Conservation (phyloP, 2,113 vertebrate species). For the Eurystomus gularis region DNA sequence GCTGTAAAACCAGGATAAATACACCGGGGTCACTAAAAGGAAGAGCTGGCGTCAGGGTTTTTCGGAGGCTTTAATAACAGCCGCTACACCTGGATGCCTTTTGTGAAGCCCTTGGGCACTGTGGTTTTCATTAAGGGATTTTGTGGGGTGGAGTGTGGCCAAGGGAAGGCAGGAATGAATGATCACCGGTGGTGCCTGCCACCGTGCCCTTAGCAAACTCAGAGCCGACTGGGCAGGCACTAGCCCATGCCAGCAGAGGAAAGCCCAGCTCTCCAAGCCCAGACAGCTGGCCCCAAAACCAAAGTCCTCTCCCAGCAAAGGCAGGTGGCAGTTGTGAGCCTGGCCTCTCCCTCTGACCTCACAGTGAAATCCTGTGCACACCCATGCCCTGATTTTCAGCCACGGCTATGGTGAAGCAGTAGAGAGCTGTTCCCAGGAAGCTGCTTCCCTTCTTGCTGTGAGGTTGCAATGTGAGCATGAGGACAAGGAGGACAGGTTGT, state of each 20-base stretch:
- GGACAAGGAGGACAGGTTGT: not conserved
- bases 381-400: not conserved
- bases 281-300: rapidly evolving
- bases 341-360: not conserved
- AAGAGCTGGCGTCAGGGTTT: not conserved
- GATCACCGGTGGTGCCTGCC: rapidly evolving
- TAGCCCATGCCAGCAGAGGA: not conserved
- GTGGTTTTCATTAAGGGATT: not conserved
- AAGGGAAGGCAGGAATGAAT: not conserved
- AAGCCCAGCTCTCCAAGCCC: not conserved
- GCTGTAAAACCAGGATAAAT: not conserved
- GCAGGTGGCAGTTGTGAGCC: not conserved
- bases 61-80: not conserved
- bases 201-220: not conserved
- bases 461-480: not conserved
- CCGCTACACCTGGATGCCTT: not conserved
- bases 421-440: not conserved
- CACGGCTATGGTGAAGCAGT: not conserved
- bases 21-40: not conserved
- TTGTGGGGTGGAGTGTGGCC: not conserved
- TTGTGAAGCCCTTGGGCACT: not conserved
- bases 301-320: not conserved
- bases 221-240: rapidly evolving
- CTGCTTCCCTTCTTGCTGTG: not conserved
- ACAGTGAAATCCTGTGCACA: rapidly evolving